phyloP scores from a whole-genome alignment of 1,140 invertebrate genomes.

The Helicoverpa zea region DNA sequence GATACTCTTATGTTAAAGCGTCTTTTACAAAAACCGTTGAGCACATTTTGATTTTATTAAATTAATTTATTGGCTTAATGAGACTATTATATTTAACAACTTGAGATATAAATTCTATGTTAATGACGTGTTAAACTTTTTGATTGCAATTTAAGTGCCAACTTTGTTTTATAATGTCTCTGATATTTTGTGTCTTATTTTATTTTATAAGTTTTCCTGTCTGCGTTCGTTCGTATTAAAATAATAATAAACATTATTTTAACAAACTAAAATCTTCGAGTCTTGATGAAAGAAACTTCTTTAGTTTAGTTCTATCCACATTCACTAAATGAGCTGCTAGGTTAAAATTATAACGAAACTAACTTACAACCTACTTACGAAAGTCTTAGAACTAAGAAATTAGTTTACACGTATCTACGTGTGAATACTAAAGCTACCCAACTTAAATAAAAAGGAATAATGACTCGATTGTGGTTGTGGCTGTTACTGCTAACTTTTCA shows the following conservation, averaged over 20 bases:
- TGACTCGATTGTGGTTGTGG: too few species aligned
- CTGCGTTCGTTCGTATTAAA: neutral
- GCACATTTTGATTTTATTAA: neutral
- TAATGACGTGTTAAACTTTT: neutral
- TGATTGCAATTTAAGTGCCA: neutral
- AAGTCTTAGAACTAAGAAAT: too few species aligned
- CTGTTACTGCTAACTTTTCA: too few species aligned
- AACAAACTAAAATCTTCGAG: neutral
- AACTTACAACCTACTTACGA: too few species aligned
- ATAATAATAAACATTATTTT: neutral
- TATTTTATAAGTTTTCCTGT: neutral
- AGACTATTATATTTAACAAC: neutral
- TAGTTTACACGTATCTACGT: too few species aligned
- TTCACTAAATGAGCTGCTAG: too few species aligned
- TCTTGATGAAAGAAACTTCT: conserved; percentile 2
- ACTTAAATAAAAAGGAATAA: too few species aligned
- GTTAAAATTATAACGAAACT: too few species aligned
- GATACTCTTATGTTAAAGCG: neutral
- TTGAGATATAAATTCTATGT: conserved; percentile 4
- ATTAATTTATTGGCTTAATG: neutral
- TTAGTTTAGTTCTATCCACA: neutral
- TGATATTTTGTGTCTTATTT: neutral
- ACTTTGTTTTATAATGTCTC: neutral
- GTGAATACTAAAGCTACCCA: too few species aligned
- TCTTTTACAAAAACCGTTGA: neutral